Evolutionary conservation across 2,888 invertebrate species (phyloP), one percentile per base, ranked within the genome.

Genomic region (Stratiomys singularior): DNA sequence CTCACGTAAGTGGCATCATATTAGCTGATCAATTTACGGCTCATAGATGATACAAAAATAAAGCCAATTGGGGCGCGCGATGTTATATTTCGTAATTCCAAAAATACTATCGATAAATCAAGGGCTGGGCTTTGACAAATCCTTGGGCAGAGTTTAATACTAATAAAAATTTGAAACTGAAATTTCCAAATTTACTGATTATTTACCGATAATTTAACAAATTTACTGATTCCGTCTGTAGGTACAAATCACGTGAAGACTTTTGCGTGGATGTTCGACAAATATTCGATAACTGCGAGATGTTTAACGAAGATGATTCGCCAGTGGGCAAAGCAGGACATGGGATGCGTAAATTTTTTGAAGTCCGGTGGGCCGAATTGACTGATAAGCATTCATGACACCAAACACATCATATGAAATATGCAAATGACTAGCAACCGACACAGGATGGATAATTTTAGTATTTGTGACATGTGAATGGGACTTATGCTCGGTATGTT

Each of bases 281-380:
- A 82, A 97, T 99, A 84, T 98, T 99, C 89, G 94, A 95, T 88
- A 99, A 99, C 89, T 99, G 99, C 87, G 97, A 97, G 86, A 95
- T 95, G 76, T 99, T 98, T 89, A 99, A 99, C 87, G 98, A 99
- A 86, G 99, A 99, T 86, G 97, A 98, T 88, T 97, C 97, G 82
- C 97, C 97, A 0, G 98, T 99, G 60, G 99, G 98, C 1, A 94
- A 96, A 84, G 98, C 98, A 15, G 98, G 98, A 0, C 97, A 97
- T 87, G 92, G 92, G 84, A 94, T 98, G 94, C 89, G 97, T 30
- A 93, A 93, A 86, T 97, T 95, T 90, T 98, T 98, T 87, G 96
- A 97, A 86, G 91, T 93, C 78, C 91, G 95, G 77, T 98, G 97
- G 97, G 90, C 91, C 81, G 94, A 95, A 85, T 87, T 93, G 82